Evolutionary conservation across 2,888 invertebrate species (phyloP).

Genomic region (Tridacna crocea): DNA sequence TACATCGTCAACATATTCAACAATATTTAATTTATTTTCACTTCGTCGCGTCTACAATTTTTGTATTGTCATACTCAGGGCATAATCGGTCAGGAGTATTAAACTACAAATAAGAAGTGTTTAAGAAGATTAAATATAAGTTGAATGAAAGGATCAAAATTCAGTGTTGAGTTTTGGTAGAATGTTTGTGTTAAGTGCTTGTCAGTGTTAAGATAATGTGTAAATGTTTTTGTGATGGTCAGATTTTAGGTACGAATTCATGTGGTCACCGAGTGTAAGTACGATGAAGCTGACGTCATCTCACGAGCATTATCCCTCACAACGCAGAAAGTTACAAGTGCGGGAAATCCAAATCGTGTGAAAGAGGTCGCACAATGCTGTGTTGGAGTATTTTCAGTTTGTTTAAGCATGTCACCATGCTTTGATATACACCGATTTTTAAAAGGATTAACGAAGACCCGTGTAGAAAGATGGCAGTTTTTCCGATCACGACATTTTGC

Average conservation of each 20-base stretch:
- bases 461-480: slow-evolving; percentile 18
- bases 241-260: neutral
- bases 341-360: slow-evolving; percentile 39
- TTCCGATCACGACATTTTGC: slow-evolving; percentile 61
- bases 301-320: slow-evolving; percentile 38
- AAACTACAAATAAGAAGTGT: slow-evolving; percentile 21
- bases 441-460: neutral
- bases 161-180: neutral
- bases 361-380: no score
- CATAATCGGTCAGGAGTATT: slow-evolving; percentile 12
- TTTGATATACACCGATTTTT: no score
- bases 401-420: no score
- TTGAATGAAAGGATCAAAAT: slow-evolving; percentile 20
- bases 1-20: slow-evolving; percentile 9
- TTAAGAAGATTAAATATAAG: slow-evolving; percentile 28
- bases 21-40: slow-evolving; percentile 18
- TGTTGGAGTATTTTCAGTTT: no score
- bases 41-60: neutral
- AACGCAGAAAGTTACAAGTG: slow-evolving; percentile 42
- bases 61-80: neutral
- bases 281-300: slow-evolving; percentile 48
- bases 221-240: neutral
- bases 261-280: slow-evolving; percentile 22
- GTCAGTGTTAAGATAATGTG: neutral
- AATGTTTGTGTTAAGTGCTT: neutral